phyloP scores from a whole-genome alignment of 92 coral and sea anemone species.

The Montipora capitata region DNA sequence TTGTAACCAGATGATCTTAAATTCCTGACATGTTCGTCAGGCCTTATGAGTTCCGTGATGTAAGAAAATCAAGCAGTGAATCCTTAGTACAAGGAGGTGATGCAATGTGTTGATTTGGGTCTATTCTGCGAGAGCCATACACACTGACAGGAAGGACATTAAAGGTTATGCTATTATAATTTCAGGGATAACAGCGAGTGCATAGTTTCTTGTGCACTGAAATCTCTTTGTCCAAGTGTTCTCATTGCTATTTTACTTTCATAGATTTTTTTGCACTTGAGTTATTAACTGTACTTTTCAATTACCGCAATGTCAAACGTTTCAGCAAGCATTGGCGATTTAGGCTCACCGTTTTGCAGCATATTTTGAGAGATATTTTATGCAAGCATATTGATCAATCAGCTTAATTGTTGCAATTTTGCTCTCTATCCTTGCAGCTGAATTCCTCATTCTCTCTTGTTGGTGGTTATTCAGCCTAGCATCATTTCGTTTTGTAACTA shows the following conservation, averaged over 20 bases:
- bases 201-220: slow-evolving; percentile 29
- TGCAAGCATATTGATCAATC: slow-evolving; percentile 32
- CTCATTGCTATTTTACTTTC: background rate
- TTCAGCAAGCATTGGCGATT: slow-evolving; percentile 43
- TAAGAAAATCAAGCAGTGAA: slow-evolving; percentile 65
- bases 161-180: slow-evolving; percentile 2
- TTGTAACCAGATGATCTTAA: too few relatives aligned
- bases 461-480: slow-evolving; percentile 57
- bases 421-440: slow-evolving; percentile 6
- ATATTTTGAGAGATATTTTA: slow-evolving; percentile 46
- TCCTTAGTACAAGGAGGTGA: slow-evolving; percentile 49
- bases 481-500: slow-evolving; percentile 52
- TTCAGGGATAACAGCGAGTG: slow-evolving; percentile 34
- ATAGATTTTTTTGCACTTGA: too few relatives aligned
- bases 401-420: slow-evolving; percentile 37
- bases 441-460: slow-evolving; percentile 10
- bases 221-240: background rate
- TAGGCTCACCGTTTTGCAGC: slow-evolving; percentile 41
- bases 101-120: slow-evolving; percentile 35
- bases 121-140: slow-evolving; percentile 59
- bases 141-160: slow-evolving; percentile 53
- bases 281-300: too few relatives aligned
- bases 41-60: background rate
- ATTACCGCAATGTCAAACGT: slow-evolving; percentile 14
- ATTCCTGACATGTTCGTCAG: too few relatives aligned